Percentiles rank a stretch among this genome's conserved stretches.
Conservation (phyloP, 1,140 invertebrate species). For the Pectinophora gossypiella region DNA sequence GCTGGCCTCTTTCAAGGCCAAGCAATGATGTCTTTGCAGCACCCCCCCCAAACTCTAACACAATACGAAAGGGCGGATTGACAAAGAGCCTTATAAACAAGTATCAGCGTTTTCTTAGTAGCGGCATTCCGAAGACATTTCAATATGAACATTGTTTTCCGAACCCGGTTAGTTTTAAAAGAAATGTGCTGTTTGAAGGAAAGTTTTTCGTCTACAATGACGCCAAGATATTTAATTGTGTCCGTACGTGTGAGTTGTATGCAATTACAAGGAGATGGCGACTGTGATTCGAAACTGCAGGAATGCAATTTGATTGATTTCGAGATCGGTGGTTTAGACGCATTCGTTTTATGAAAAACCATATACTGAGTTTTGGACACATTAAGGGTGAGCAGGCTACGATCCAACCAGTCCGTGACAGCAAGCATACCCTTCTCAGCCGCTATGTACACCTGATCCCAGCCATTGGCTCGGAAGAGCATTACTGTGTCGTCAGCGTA, state of each 20-base stretch:
- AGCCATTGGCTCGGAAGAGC: not conserved
- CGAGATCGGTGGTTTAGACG: not conserved
- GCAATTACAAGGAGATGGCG: not conserved
- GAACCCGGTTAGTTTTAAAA: constrained; percentile 4
- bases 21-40: constrained; percentile 9
- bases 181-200: constrained; percentile 13
- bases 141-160: constrained; percentile 12
- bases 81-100: constrained; percentile 7
- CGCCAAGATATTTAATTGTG: constrained; percentile 12
- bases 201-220: constrained; percentile 12
- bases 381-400: not conserved
- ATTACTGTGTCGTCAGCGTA: not conserved
- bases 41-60: constrained; percentile 12
- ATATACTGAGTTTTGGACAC: not conserved
- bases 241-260: not conserved
- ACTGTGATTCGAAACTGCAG: too few species aligned
- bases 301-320: not conserved
- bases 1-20: constrained; percentile 11
- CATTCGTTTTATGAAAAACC: not conserved
- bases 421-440: not conserved
- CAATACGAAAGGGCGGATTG: constrained; percentile 14
- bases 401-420: not conserved
- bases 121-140: constrained; percentile 3
- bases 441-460: not conserved
- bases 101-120: not conserved